Percentiles rank a stretch among this genome's conserved stretches.
Evolutionary conservation across 2,797 vertebrate genomes (phyloP).

Genomic region (Prionace glauca): DNA sequence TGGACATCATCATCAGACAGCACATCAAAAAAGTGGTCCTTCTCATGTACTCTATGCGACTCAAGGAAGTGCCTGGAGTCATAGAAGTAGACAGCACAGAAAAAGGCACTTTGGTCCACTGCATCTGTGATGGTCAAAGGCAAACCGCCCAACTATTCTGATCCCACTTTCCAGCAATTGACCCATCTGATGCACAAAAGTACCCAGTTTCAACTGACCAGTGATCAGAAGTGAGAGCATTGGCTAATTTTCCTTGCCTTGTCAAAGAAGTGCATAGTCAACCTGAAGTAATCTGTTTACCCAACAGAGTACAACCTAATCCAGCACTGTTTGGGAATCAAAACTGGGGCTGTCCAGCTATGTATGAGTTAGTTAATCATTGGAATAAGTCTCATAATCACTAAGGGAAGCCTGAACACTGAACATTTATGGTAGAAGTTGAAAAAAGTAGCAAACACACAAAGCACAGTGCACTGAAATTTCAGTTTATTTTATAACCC

Average conservation of each 20-base stretch:
- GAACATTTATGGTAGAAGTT: background rate
- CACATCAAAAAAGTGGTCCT: background rate
- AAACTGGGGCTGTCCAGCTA: background rate
- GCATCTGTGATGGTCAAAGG: no score
- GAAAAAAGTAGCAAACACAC: background rate
- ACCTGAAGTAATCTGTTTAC: background rate
- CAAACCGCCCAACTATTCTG: no score
- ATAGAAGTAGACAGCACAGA: no score
- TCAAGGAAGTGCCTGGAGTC: background rate
- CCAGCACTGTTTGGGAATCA: background rate
- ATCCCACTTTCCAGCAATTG: no score
- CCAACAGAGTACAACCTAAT: background rate
- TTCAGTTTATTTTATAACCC: background rate
- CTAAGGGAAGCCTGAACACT: background rate
- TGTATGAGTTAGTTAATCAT: background rate
- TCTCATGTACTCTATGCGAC: background rate
- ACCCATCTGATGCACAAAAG: background rate
- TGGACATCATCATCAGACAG: background rate
- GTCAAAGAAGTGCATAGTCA: background rate
- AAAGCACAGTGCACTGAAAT: background rate
- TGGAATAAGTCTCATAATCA: background rate
- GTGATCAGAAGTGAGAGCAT: background rate
- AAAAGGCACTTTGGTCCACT: no score
- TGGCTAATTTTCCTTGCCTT: background rate
- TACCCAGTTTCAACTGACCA: background rate